phyloP scores from a whole-genome alignment of 2,797 vertebrate genomes.

The Tapera naevia region DNA sequence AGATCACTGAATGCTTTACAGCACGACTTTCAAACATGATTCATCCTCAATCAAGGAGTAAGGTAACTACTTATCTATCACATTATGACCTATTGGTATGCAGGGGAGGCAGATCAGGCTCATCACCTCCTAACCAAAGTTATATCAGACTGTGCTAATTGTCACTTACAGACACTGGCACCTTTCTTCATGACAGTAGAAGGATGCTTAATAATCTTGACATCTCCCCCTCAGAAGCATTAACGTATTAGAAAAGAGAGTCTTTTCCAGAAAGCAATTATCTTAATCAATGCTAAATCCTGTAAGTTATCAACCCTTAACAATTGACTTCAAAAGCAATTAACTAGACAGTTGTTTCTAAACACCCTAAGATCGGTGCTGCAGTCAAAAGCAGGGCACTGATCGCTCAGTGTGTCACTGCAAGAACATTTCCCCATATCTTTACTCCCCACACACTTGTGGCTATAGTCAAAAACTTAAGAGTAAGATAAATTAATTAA shows the following conservation, averaged over 20 bases:
- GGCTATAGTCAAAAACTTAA: background rate
- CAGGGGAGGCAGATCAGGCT: background rate
- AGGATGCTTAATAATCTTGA: background rate
- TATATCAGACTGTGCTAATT: background rate
- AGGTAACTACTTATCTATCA: background rate
- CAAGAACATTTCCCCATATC: background rate
- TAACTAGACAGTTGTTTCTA: background rate
- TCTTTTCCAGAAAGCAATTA: conserved; percentile 1
- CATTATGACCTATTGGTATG: background rate
- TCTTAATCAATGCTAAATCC: background rate
- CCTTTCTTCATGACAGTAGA: background rate
- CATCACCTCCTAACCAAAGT: background rate
- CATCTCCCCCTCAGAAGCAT: background rate
- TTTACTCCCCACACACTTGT: background rate
- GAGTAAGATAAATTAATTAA: background rate
- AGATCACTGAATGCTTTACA: background rate
- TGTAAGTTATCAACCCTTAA: background rate
- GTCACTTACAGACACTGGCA: background rate
- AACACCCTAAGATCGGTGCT: background rate
- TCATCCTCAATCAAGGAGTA: background rate
- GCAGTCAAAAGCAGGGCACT: background rate
- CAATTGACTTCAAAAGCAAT: background rate
- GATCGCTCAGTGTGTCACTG: background rate
- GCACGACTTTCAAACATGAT: background rate
- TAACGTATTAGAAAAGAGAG: background rate